These are phyloP conservation scores for Maniola jurtina DNA, from an alignment of 1,140 invertebrate species.

Conservation along the genomic window DNA sequence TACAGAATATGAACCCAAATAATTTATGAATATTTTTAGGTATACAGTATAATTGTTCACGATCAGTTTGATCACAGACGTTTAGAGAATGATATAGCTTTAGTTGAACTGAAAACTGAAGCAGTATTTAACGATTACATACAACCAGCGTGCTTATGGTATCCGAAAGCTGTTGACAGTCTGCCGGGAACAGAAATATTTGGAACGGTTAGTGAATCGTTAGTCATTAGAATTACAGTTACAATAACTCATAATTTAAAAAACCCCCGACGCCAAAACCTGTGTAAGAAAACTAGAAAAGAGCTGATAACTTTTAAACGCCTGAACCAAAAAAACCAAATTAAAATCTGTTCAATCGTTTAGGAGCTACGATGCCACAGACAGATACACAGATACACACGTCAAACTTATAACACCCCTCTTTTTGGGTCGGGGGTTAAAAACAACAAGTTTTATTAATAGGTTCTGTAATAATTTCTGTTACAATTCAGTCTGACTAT, in stretches of 20 bases:
- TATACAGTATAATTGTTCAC: constrained; percentile 44
- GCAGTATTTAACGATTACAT: constrained; percentile 41
- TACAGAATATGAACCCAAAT: neutral
- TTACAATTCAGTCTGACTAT: neutral
- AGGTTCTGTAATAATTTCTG: neutral
- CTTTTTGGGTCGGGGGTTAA: too few relatives aligned
- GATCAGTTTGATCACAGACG: constrained; percentile 29
- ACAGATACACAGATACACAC: too few relatives aligned
- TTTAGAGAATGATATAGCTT: constrained; percentile 45
- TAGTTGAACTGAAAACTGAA: constrained; percentile 43
- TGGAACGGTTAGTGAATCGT: constrained; percentile 40
- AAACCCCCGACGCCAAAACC: too few relatives aligned
- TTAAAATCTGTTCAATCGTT: too few relatives aligned
- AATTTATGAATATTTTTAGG: constrained; percentile 31
- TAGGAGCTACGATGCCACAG: too few relatives aligned
- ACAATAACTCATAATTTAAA: too few relatives aligned
- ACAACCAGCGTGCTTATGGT: constrained; percentile 55
- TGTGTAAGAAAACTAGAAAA: too few relatives aligned
- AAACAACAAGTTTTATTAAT: neutral
- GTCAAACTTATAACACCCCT: too few relatives aligned
- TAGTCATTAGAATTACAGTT: neutral
- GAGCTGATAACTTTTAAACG: too few relatives aligned
- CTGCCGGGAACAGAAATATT: constrained; percentile 21
- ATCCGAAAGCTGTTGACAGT: constrained; percentile 33
- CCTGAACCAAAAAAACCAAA: too few relatives aligned